Evolutionary conservation across 2,797 vertebrate genomes (phyloP).

Genomic region (Sandelia bainsii): DNA sequence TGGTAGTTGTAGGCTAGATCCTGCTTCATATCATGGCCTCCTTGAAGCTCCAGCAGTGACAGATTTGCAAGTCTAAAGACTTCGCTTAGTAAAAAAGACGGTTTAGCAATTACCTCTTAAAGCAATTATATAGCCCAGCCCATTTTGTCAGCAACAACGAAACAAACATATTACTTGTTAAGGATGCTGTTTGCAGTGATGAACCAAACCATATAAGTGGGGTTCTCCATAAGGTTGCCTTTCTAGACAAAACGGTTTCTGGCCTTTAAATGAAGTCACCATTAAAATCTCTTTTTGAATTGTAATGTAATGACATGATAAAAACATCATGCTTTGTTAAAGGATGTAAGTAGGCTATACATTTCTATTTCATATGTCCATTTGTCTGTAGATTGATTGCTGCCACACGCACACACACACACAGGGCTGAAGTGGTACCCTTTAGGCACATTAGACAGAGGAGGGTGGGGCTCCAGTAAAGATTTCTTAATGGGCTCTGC

Average conservation of each 20-base stretch:
- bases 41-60: no score
- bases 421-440: conserved; percentile 74
- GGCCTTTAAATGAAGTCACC: neutral
- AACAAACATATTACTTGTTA: neutral
- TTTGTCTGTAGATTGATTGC: conserved; percentile 33
- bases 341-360: neutral
- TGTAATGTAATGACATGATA: neutral
- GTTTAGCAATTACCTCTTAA: neutral
- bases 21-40: neutral
- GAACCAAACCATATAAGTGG: no score
- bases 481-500: conserved; percentile 83
- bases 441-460: conserved; percentile 82
- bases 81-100: neutral
- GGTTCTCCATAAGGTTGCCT: conserved; percentile 8
- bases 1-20: neutral
- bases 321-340: conserved; percentile 3
- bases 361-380: conserved; percentile 13
- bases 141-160: neutral
- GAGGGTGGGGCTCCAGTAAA: conserved; percentile 84
- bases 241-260: neutral
- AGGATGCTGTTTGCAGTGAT: neutral
- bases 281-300: neutral
- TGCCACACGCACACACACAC: conserved; percentile 39
- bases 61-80: neutral
- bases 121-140: neutral